Base-by-base conservation (phyloP, 92 coral and sea anemone species). In the Parazoanthus swiftii region DNA sequence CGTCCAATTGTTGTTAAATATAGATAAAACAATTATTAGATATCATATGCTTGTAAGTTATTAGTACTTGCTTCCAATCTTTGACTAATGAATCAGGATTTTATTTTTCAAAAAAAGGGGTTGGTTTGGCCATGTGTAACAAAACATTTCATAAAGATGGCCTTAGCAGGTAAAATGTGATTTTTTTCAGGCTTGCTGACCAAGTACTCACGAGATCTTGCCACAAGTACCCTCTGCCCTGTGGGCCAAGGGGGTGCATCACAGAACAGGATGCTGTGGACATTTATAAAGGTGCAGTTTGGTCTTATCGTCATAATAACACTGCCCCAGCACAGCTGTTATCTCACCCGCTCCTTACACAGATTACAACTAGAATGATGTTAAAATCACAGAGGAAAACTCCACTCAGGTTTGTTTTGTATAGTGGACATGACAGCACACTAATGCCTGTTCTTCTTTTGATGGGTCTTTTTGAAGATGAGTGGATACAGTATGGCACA, bases 381-480 rank as follows among this genome's bases (percentile, higher is more conserved):
- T 74, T 87, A 48, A 88, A 88, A 68, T 71, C 92, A 3, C 82
- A 25, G 16, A 85, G 88, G 3, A 90, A 91, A 87, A 79, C 94
- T 8, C 85, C 87, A 39, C 89, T 90, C 44, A 97, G 92, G 78
- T 94, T 97, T 92, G 96, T 88, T 14, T 84, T 95, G 26, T 97
- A 91, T 77, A 88, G 95, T 71, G 95, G 95, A n/a, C 99, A 97
- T 4, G 99, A 97, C 80, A 93, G 88, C 48, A 93, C 98, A 33
- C 82, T 97, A 6, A 87, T 89, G 5, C 95, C 99, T 1, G 43
- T 93, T 56, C 88, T 97, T 25, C 76, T 92, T 15, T 89, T 90
- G 23, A 86, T 97, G 82, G 99, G 97, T 7, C 89, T 94, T 21
- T 92, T 90, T 59, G 89, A 90, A 66, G 81, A 76, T 25, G 85